Percentiles rank a stretch among this genome's conserved stretches.
phyloP scores from a whole-genome alignment of 2,888 invertebrate genomes.

The Papilio demoleus region DNA sequence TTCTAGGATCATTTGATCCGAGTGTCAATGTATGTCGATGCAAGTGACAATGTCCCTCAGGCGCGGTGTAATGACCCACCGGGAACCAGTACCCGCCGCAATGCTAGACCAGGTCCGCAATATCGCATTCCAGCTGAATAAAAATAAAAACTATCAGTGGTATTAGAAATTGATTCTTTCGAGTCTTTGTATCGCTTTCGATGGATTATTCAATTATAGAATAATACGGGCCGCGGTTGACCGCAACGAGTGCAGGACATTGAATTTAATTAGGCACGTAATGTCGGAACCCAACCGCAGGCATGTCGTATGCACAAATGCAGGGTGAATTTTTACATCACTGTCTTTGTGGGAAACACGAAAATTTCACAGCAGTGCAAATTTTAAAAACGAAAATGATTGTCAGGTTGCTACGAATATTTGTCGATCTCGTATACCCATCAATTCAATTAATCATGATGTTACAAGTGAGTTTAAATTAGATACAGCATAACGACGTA shows the following conservation, averaged over 20 bases:
- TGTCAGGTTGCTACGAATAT: too few species aligned
- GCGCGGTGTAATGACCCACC: conserved; percentile 41
- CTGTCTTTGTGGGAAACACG: conserved; percentile 52
- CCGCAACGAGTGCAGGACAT: conserved; percentile 57
- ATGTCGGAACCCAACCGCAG: conserved; percentile 38
- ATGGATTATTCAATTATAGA: conserved; percentile 55
- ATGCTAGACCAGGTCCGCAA: conserved; percentile 34
- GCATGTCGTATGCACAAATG: conserved; percentile 47
- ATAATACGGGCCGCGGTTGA: conserved; percentile 59
- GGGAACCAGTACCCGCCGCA: conserved; percentile 40
- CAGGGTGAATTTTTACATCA: conserved; percentile 50
- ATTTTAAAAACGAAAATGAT: not conserved
- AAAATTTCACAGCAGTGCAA: conserved; percentile 23
- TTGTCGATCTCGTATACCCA: too few species aligned
- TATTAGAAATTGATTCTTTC: conserved; percentile 39
- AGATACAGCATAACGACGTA: conserved; percentile 26
- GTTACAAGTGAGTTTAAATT: conserved; percentile 23
- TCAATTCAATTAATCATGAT: too few species aligned
- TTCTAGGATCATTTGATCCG: conserved; percentile 4
- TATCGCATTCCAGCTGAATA: conserved; percentile 35
- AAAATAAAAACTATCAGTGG: conserved; percentile 36
- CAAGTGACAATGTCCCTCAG: conserved; percentile 39
- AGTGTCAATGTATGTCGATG: conserved; percentile 23
- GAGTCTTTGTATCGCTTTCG: conserved; percentile 46
- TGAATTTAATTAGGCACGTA: conserved; percentile 64